Percentiles rank a stretch among this genome's conserved stretches.
phyloP scores from a whole-genome alignment of 2,113 vertebrate species.

The Saiga tatarica region DNA sequence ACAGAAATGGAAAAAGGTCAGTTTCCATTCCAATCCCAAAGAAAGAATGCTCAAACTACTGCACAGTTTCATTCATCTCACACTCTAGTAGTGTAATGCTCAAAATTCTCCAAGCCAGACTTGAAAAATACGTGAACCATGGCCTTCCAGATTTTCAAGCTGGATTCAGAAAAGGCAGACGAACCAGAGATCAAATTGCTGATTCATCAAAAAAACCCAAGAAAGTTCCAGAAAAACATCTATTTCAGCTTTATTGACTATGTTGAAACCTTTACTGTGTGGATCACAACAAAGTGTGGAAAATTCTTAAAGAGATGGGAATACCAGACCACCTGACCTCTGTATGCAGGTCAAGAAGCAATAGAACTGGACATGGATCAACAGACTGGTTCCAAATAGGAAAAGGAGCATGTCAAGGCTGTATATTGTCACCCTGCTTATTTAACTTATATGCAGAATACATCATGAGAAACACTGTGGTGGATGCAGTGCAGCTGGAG shows the following conservation, averaged over 20 bases:
- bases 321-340: neutral
- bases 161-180: neutral
- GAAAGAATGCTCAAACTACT: neutral
- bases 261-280: neutral
- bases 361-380: neutral
- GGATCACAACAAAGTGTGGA: neutral
- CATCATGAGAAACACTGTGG: neutral
- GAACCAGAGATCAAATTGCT: neutral
- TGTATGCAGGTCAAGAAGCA: neutral
- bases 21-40: neutral
- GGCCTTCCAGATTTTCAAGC: neutral
- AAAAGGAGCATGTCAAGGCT: neutral
- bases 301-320: neutral
- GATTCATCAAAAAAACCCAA: neutral
- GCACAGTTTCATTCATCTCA: fast-evolving
- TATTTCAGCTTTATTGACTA: neutral
- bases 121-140: fast-evolving
- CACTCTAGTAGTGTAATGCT: neutral
- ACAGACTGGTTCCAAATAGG: neutral
- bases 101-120: neutral
- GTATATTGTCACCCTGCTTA: neutral
- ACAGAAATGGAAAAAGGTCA: neutral
- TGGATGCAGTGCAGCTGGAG: neutral
- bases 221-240: neutral
- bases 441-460: neutral